Evolutionary conservation across 2,113 vertebrate species (phyloP).

Genomic region (Neodontobutis hainanensis): DNA sequence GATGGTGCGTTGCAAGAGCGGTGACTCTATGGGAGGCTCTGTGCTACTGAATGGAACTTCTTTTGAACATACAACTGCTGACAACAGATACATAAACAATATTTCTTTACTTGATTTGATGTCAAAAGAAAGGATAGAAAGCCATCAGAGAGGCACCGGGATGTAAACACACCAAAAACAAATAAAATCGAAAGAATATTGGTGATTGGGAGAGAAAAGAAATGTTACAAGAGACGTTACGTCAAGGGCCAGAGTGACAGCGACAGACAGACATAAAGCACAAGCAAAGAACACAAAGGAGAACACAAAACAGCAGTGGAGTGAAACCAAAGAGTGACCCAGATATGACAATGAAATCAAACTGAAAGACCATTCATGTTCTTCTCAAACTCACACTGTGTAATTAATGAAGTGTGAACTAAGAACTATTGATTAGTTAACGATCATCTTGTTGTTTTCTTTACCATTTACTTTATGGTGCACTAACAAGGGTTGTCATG

Average conservation of each 20-base stretch:
- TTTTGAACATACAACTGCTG: conserved; percentile 57
- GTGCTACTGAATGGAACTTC: conserved; percentile 51
- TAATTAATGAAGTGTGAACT: conserved; percentile 32
- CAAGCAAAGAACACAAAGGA: conserved; percentile 19
- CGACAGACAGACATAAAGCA: conserved; percentile 33
- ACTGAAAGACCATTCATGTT: conserved; percentile 2
- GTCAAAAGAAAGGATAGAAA: conserved; percentile 38
- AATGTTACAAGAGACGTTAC: conserved; percentile 23
- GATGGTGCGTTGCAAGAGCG: conserved; percentile 40
- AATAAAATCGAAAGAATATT: conserved; percentile 12
- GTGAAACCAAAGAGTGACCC: conserved; percentile 52
- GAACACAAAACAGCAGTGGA: conserved; percentile 28
- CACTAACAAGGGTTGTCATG: too few relatives aligned
- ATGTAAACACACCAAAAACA: conserved; percentile 28
- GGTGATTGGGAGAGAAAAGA: conserved; percentile 1
- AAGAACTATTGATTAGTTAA: too few relatives aligned
- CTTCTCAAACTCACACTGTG: conserved; percentile 6
- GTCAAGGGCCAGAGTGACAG: conserved; percentile 26
- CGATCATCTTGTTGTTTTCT: too few relatives aligned
- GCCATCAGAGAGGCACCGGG: background rate
- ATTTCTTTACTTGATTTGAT: conserved; percentile 32
- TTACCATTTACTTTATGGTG: too few relatives aligned
- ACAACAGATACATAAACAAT: conserved; percentile 53
- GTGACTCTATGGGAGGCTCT: conserved; percentile 47
- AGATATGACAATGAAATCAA: conserved; percentile 59